Base-by-base conservation (phyloP, 2,797 vertebrate species). In the Myotis planiceps region DNA sequence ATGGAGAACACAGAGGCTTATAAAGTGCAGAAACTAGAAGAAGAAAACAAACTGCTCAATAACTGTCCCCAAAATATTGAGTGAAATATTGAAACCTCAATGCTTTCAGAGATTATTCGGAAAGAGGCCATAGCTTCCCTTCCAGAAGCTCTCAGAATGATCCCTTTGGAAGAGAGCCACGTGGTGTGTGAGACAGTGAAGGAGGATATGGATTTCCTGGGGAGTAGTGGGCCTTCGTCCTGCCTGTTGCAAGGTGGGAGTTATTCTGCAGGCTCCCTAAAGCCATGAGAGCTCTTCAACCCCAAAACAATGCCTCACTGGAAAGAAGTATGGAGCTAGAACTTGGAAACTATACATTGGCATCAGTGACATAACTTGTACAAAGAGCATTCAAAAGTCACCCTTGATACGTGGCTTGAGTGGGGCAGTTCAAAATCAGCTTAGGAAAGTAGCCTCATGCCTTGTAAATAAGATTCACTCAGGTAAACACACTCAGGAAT, bases 131-230 rank as follows among this genome's bases (percentile, higher is more conserved):
- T 9, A 25, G 2, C 39, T 88, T 87, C 25, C 69, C 34, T 86
- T 75, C 60, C 66, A 66, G 78, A 69, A 82, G 16, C n/a, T 47
- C 72, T 71, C 79, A 29, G n/a, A 79, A 88, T 79, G 29, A 29
- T 32, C 23, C 32, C 34, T 71, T 75, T 55, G 55, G 47, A 86
- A 68, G 19, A 68, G 10, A 94, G 16, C 21, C 8, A 34, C 6
- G 9, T 27, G 10, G 7, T 32, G 0, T 25, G 8, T 45, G 42
- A 51, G 79, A 51, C 72, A 37, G 29, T 51, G 6, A 69, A 71
- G n/a, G 42, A 72, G 18, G 25, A 12, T 18, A 7, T 14, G 32
- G n/a, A 9, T 65, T 78, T 76, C 12, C 13, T 51, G 27, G 3
- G 6, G 5, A 66, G 23, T 5, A 1, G 1, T 13, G 6, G 16